phyloP scores from a whole-genome alignment of 2,888 invertebrate genomes.

The Drosophila anceps region DNA sequence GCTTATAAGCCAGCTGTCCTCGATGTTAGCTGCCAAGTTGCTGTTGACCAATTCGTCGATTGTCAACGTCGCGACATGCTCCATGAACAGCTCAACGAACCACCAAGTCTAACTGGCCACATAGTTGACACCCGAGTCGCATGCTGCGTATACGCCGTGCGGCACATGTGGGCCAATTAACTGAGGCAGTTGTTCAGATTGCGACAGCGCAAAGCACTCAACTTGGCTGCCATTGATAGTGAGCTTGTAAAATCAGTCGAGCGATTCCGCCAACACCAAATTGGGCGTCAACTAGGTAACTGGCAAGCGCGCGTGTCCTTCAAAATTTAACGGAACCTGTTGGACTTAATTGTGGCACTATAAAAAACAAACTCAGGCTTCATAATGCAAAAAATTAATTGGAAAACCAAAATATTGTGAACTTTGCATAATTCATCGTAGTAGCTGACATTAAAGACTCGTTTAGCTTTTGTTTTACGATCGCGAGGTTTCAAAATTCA shows the following conservation, averaged over 20 bases:
- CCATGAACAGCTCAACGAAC: slow-evolving; percentile 30
- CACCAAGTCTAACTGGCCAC: slow-evolving; percentile 27
- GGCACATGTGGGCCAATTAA: slow-evolving; percentile 64
- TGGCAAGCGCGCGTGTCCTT: slow-evolving; percentile 24
- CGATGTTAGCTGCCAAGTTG: slow-evolving; percentile 39
- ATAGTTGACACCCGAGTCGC: slow-evolving; percentile 50
- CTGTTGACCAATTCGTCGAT: slow-evolving; percentile 27
- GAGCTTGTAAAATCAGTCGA: slow-evolving; percentile 75
- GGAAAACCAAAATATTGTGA: slow-evolving; percentile 5
- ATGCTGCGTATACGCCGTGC: slow-evolving; percentile 46
- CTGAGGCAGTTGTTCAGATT: slow-evolving; percentile 23
- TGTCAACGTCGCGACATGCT: slow-evolving; percentile 28
- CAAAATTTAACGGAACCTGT: slow-evolving; percentile 26
- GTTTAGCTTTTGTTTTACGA: slow-evolving; percentile 26
- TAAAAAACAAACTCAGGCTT: not conserved
- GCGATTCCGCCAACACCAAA: slow-evolving; percentile 24
- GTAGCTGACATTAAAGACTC: not conserved
- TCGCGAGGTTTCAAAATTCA: slow-evolving; percentile 23
- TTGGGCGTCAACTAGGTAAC: slow-evolving; percentile 15
- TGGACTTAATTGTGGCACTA: slow-evolving; percentile 1
- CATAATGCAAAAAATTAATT: slow-evolving; percentile 2
- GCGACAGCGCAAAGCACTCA: slow-evolving; percentile 42
- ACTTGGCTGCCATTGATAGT: slow-evolving; percentile 66
- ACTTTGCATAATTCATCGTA: slow-evolving; percentile 15
- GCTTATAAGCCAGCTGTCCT: slow-evolving; percentile 29